Conservation (phyloP, 64 coral and sea anemone genomes). For the Montipora foliosa region DNA sequence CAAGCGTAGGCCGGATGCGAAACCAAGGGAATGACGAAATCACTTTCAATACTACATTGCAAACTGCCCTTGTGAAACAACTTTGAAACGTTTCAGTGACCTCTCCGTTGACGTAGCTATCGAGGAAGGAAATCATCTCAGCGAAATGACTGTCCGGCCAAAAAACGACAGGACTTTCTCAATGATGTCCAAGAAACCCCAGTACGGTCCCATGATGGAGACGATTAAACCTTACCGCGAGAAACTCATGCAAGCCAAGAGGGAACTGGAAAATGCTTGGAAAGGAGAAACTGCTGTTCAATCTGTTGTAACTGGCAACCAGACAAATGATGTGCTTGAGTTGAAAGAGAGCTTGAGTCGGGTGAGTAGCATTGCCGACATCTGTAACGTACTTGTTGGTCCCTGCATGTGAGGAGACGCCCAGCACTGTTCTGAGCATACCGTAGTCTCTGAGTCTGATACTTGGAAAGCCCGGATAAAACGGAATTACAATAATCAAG, state of each 20-base stretch:
- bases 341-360: slow-evolving; percentile 32
- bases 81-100: slow-evolving; percentile 37
- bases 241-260: slow-evolving; percentile 77
- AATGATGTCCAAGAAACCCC: slow-evolving; percentile 63
- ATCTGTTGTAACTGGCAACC: not conserved
- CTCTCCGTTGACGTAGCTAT: slow-evolving; percentile 82
- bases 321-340: not conserved
- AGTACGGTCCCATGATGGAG: slow-evolving; percentile 83
- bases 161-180: slow-evolving; percentile 60
- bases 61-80: no score
- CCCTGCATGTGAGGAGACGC: no score
- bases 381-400: no score
- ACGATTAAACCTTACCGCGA: slow-evolving; percentile 62
- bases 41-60: no score
- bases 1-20: no score
- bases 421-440: no score
- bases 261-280: slow-evolving; percentile 70
- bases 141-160: slow-evolving; percentile 62
- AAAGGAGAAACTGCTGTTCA: slow-evolving; percentile 20
- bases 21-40: no score
- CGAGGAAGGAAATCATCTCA: slow-evolving; percentile 64
- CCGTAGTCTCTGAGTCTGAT: no score
- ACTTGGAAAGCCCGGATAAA: not conserved
- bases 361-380: not conserved
- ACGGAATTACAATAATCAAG: not conserved